phyloP scores from a whole-genome alignment of 1,140 invertebrate genomes.

The Planococcus citri region DNA sequence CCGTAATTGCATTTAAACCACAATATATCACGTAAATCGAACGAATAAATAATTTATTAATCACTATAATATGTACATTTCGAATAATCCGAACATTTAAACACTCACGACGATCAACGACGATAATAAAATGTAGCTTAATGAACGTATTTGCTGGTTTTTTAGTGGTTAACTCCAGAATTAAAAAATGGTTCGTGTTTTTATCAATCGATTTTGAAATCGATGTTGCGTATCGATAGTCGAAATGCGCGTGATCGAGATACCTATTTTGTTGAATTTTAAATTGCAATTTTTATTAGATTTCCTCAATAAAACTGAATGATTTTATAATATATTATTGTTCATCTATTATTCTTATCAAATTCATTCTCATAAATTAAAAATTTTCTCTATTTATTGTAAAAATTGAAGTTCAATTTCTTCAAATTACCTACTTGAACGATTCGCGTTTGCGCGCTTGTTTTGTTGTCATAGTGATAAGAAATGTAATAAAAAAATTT shows the following conservation, averaged over 20 bases:
- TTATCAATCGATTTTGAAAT: background rate
- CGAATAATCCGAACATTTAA: background rate
- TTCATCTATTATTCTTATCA: too few species aligned
- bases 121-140: conserved; percentile 7
- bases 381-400: background rate
- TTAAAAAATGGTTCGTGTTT: background rate
- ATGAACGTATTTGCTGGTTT: background rate
- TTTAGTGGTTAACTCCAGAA: background rate
- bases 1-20: background rate
- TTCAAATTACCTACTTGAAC: background rate
- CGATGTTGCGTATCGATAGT: background rate
- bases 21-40: background rate
- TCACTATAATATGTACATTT: background rate
- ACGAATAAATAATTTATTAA: background rate
- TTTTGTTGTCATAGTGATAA: conserved; percentile 7
- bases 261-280: too few species aligned
- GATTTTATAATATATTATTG: too few species aligned
- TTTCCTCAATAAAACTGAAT: too few species aligned
- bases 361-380: background rate
- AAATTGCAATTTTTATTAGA: too few species aligned
- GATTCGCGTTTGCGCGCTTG: background rate
- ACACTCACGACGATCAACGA: conserved; percentile 5
- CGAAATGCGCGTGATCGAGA: background rate
- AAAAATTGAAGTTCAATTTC: too few species aligned
- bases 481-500: background rate